phyloP scores from a whole-genome alignment of 1,140 invertebrate genomes.

The Helicorthomorpha holstii region DNA sequence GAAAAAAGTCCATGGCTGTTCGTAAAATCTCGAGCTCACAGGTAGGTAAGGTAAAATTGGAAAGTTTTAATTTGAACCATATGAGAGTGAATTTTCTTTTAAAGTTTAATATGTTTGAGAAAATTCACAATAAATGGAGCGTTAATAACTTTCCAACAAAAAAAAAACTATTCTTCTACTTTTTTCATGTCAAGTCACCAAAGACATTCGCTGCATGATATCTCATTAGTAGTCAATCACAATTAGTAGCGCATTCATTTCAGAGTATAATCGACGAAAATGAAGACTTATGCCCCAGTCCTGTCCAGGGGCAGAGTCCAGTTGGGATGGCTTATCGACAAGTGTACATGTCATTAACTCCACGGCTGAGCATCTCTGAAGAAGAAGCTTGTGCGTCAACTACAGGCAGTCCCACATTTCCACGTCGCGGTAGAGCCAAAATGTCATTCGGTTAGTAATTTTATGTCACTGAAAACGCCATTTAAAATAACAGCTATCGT shows the following conservation, averaged over 20 bases:
- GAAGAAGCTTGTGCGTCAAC: constrained; percentile 12
- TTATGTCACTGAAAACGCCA: background rate
- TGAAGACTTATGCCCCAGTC: constrained; percentile 15
- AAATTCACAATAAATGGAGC: no score
- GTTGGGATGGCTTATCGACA: constrained; percentile 16
- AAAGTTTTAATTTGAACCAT: no score
- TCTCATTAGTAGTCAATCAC: no score
- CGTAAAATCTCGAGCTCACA: constrained; percentile 16
- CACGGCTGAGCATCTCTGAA: constrained; percentile 18
- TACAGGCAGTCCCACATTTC: constrained; percentile 5
- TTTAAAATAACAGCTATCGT: constrained; percentile 10
- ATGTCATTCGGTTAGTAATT: background rate
- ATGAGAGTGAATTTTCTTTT: no score
- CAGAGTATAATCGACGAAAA: constrained; percentile 19
- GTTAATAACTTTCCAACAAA: no score
- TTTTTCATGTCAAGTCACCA: no score
- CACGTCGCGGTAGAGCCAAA: constrained; percentile 9
- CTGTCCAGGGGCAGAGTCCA: constrained; percentile 18
- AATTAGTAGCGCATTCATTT: no score
- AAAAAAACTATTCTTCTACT: no score
- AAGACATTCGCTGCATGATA: no score
- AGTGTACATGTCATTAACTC: constrained; percentile 19
- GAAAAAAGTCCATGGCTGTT: constrained; percentile 48
- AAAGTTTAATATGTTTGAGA: background rate
- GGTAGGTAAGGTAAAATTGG: no score